Evolutionary conservation across 1,140 invertebrate species (phyloP).

Genomic region (Atta colombica): DNA sequence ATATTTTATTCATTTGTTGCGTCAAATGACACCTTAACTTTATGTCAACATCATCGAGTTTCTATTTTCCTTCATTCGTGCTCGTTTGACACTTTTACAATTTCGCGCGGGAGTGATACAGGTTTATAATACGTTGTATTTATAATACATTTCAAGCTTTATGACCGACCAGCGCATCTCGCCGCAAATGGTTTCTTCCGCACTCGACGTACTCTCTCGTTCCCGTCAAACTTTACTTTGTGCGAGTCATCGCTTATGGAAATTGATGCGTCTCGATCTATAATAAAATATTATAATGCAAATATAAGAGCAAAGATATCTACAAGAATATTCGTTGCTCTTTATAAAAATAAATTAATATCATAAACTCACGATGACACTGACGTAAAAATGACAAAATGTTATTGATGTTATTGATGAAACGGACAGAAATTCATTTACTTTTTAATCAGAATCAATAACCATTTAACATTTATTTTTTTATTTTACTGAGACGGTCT

Average conservation of each 20-base stretch:
- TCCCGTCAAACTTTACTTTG: constrained; percentile 35
- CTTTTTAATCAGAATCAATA: neutral
- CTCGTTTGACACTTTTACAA: constrained; percentile 80
- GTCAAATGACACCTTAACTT: constrained; percentile 71
- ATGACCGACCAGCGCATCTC: constrained; percentile 67
- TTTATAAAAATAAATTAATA: neutral
- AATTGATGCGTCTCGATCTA: constrained; percentile 25
- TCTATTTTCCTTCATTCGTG: constrained; percentile 71
- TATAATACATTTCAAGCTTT: constrained; percentile 79
- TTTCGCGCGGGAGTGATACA: constrained; percentile 77
- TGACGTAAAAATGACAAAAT: neutral
- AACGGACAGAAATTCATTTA: neutral
- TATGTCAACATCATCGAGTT: constrained; percentile 66
- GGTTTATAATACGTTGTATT: constrained; percentile 80
- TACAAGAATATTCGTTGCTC: neutral
- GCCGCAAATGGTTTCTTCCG: constrained; percentile 49
- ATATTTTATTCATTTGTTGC: neutral
- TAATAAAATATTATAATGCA: constrained; percentile 35
- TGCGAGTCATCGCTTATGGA: constrained; percentile 25
- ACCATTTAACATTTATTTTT: too few species aligned
- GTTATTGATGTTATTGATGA: neutral
- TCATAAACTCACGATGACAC: neutral
- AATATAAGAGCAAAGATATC: neutral
- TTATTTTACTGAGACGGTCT: too few species aligned
- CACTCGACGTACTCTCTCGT: constrained; percentile 29